Evolutionary conservation across 1,140 invertebrate genomes (phyloP).

Genomic region (Phortica variegata): DNA sequence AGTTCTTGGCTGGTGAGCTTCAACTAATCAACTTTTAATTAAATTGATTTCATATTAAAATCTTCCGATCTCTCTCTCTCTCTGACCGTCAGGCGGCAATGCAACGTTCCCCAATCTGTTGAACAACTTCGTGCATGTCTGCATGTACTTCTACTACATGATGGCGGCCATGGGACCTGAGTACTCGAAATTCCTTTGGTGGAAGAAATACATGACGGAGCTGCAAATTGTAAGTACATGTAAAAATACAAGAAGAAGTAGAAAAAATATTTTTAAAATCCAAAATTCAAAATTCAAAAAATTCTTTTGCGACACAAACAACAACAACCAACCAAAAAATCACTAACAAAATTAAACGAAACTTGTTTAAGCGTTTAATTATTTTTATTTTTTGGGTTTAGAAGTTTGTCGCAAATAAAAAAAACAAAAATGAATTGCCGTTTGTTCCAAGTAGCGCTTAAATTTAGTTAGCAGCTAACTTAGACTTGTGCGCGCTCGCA

Average conservation of each 20-base stretch:
- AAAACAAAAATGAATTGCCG: no score
- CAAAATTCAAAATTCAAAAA: conserved; percentile 12
- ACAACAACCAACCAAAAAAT: no score
- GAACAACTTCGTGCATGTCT: conserved; percentile 92
- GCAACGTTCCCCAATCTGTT: conserved; percentile 88
- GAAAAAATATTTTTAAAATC: conserved; percentile 35
- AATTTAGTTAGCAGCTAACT: conserved; percentile 32
- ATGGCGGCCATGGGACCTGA: conserved; percentile 86
- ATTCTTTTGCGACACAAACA: no score
- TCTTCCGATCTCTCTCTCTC: background rate
- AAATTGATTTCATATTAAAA: background rate
- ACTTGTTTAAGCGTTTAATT: conserved; percentile 39
- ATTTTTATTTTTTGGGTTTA: no score
- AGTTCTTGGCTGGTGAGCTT: conserved; percentile 82
- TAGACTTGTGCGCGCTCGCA: conserved; percentile 24
- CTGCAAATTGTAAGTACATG: conserved; percentile 83
- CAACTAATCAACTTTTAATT: background rate
- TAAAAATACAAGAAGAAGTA: background rate
- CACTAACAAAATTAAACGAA: conserved; percentile 19
- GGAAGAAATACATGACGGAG: conserved; percentile 91
- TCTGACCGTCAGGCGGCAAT: conserved; percentile 84
- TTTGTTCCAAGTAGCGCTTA: no score
- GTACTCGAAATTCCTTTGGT: conserved; percentile 91
- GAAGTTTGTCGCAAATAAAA: conserved; percentile 24
- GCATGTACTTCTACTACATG: conserved; percentile 94